Base-by-base conservation (phyloP, 2,888 invertebrate species). In the Zonitis immaculata region DNA sequence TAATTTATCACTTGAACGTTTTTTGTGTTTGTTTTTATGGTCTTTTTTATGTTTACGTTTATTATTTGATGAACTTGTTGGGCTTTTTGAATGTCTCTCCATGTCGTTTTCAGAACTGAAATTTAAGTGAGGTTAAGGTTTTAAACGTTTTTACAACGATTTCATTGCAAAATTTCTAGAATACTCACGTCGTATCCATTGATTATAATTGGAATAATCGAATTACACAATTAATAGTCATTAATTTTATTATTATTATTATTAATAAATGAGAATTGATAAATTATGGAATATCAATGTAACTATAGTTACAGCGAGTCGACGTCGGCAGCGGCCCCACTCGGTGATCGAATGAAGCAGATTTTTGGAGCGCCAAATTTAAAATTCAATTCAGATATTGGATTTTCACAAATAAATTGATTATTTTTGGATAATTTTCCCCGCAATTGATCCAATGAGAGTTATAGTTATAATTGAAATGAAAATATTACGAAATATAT, bases 11-110 rank as follows among this genome's bases (percentile, higher is more conserved):
- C 70, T 64, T 18, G 70, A 63, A 62, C 76, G 77, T 53, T 80
- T 79, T 63, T 78, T 79, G 64, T 80, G 79, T 67, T 81, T 81
- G 64, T 79, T 79, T 60, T 82, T 83, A 65, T 79, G 78, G 49
- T 79, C 78, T 63, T 83, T 82, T 68, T 86, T 87, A 63, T 84
- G 84, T 73, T 89, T 89, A 70, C 32, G 32, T 14, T 32, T 14
- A 14, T 32, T 32, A 14, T 14, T 32, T 14, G 27, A 11, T 27
- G 49, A n/a, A n/a, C n/a, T n/a, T n/a, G n/a, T n/a, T n/a, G n/a
- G 49, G 25, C 28, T 43, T 30, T 26, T 44, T 5, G 44, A 9
- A 44, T 25, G 25, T 22, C 9, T n/a, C 9, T 25, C 44, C 25
- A 44, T 22, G 22, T 25, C 44, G 44, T 12, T 27, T 44, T 44